phyloP scores from a whole-genome alignment of 2,888 invertebrate genomes.

The Drosophila putrida region DNA sequence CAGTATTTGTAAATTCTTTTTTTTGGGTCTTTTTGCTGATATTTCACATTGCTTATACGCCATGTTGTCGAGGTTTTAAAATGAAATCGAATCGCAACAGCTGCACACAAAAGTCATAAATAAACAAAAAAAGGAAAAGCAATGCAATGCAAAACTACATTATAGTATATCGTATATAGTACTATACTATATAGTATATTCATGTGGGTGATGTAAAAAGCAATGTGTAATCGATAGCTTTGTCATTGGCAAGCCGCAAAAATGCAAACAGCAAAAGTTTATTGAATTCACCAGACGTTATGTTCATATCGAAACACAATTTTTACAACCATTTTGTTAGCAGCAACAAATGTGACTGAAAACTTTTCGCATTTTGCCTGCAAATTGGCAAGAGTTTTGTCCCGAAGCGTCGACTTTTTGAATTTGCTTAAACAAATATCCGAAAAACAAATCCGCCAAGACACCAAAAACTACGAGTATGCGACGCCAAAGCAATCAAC shows the following conservation, averaged over 20 bases:
- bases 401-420: not conserved
- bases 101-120: conserved; percentile 43
- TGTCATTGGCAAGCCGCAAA: conserved; percentile 45
- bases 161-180: not conserved
- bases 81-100: conserved; percentile 26
- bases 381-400: conserved; percentile 19
- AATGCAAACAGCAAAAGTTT: conserved; percentile 56
- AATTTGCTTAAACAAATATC: conserved; percentile 49
- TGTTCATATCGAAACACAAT: conserved; percentile 33
- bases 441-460: not conserved
- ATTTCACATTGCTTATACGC: conserved; percentile 31
- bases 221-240: conserved; percentile 45
- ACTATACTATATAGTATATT: too few relatives aligned
- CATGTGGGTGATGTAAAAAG: not conserved
- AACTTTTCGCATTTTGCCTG: conserved; percentile 28
- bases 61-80: conserved; percentile 22
- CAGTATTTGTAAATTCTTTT: not conserved
- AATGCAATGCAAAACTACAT: conserved; percentile 12
- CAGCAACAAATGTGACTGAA: conserved; percentile 42
- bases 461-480: conserved; percentile 1
- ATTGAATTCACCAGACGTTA: conserved; percentile 54
- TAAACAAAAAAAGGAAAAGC: conserved; percentile 16
- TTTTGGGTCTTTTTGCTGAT: not conserved
- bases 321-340: conserved; percentile 26
- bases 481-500: conserved; percentile 63